phyloP scores from a whole-genome alignment of 2,888 invertebrate genomes.

The Podotricha telesiphe region DNA sequence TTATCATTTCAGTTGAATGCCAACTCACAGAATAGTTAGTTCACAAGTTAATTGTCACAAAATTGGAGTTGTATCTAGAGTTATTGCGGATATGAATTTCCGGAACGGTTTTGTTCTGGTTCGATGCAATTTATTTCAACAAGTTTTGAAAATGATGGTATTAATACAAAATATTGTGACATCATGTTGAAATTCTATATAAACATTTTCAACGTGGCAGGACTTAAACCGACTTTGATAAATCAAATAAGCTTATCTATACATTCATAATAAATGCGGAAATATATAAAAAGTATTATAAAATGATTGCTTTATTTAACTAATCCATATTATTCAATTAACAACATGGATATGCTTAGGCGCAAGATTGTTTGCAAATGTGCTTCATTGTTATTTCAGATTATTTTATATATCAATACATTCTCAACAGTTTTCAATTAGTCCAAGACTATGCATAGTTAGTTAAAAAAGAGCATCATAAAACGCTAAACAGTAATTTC shows the following conservation, averaged over 20 bases:
- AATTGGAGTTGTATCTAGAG: slow-evolving; percentile 35
- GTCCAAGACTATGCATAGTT: not conserved
- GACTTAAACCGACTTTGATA: no score
- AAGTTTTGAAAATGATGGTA: not conserved
- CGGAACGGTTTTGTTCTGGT: slow-evolving; percentile 29
- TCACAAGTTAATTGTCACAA: slow-evolving; percentile 30
- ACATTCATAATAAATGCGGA: no score
- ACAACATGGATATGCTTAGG: slow-evolving; percentile 17
- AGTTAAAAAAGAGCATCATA: no score
- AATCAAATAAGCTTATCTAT: no score
- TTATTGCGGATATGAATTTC: slow-evolving; percentile 41
- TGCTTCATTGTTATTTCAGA: slow-evolving; percentile 21
- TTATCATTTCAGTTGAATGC: not conserved
- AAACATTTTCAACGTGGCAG: no score
- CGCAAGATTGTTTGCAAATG: slow-evolving; percentile 33
- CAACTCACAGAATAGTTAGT: not conserved
- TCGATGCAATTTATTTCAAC: slow-evolving; percentile 8
- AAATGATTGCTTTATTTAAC: no score
- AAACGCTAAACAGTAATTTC: no score
- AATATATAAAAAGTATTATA: no score
- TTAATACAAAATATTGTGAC: not conserved
- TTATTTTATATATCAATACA: slow-evolving; percentile 1
- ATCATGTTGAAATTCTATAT: not conserved
- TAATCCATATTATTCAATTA: not conserved
- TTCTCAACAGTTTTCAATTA: not conserved